phyloP scores from a whole-genome alignment of 2,888 invertebrate species.

The Ophion slaviceki region DNA sequence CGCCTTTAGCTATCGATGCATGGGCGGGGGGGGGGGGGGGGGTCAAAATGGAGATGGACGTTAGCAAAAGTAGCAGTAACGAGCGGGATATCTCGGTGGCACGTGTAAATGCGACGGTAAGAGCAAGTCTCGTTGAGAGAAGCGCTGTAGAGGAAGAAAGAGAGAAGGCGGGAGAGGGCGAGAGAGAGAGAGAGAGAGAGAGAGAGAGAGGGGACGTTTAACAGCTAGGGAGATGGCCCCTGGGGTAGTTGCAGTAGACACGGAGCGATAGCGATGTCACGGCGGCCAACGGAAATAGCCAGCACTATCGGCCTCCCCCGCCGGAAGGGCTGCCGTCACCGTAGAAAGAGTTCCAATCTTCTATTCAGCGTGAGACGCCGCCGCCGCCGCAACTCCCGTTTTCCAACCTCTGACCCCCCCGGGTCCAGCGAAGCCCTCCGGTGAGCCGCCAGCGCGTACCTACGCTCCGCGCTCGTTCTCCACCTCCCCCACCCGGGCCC shows the following conservation, averaged over 20 bases:
- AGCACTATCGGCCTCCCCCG: slow-evolving; percentile 81
- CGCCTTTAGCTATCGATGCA: neutral
- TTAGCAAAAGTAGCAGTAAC: slow-evolving; percentile 11
- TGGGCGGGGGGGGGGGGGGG: no score
- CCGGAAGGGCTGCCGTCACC: slow-evolving; percentile 82
- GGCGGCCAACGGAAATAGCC: slow-evolving; percentile 83
- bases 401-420: slow-evolving; percentile 37
- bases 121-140: slow-evolving; percentile 7
- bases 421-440: slow-evolving; percentile 60
- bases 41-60: neutral
- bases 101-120: slow-evolving; percentile 35
- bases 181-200: slow-evolving; percentile 23
- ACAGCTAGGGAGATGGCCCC: slow-evolving; percentile 55
- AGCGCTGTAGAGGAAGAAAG: slow-evolving; percentile 9
- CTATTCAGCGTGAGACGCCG: slow-evolving; percentile 76
- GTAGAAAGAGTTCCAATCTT: slow-evolving; percentile 83
- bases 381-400: slow-evolving; percentile 13
- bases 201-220: slow-evolving; percentile 66
- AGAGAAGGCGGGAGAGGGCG: neutral
- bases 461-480: slow-evolving; percentile 14
- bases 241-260: slow-evolving; percentile 31
- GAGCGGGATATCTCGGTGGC: slow-evolving; percentile 25
- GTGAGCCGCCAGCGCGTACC: slow-evolving; percentile 41
- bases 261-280: slow-evolving; percentile 80
- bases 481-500: slow-evolving; percentile 14